Base-by-base conservation (phyloP, 2,888 invertebrate genomes). In the Hypsopygia costalis region DNA sequence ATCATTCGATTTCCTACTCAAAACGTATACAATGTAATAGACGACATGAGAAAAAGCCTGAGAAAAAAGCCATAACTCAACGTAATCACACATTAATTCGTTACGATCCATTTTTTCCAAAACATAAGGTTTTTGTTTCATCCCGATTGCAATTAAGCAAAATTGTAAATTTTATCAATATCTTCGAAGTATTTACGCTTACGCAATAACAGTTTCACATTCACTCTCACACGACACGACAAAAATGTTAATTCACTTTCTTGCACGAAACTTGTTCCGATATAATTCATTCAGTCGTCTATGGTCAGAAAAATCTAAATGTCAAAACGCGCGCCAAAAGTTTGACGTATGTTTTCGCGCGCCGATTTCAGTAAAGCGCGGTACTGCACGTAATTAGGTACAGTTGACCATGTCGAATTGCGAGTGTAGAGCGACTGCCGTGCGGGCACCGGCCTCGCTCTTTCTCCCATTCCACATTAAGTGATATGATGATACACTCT, bases 381-480 rank as follows among this genome's bases (percentile, higher is more conserved):
- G 47, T 44, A 51, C 57, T 62, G 63, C 62, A 55, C 58, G 65
- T 76, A 73, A 80, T 79, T 78, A 78, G 69, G 72, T 73, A 79
- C 75, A 82, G 79, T 78, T 86, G 87, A 83, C 87, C 85, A 86
- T 85, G 68, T 85, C 82, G 86, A 86, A 85, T 78, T 87, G 77
- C 78, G 83, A 82, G 81, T 74, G 83, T 73, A 43, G 69, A 69
- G 59, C 74, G 86, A 87, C 86, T 86, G 87, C 68, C 60, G 66
- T 62, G 74, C 76, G 76, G 73, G 63, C 80, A 70, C 60, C 70
- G 72, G 74, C 78, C 71, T 64, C 76, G 75, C 76, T 83, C 85
- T 82, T 83, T 83, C 87, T 82, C 81, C 87, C 87, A 86, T 86
- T 83, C 85, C 86, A 81, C 80, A 78, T 81, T 72, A 39, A 67